These are phyloP conservation scores for Malurus splendens DNA, from an alignment of 2,797 vertebrate species.

Conservation along the genomic window DNA sequence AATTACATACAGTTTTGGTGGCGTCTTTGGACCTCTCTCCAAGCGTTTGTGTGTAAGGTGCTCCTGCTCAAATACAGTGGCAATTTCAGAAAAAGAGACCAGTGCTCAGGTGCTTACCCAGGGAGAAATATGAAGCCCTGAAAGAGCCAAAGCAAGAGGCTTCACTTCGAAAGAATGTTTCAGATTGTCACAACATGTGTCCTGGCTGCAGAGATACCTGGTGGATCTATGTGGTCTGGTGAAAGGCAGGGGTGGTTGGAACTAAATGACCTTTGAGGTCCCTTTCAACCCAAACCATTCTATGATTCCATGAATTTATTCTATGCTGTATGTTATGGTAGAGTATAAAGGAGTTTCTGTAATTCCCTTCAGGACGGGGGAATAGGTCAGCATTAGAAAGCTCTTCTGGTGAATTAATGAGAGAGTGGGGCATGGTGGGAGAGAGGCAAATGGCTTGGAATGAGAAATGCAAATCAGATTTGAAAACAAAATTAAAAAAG, in stretches of 20 bases:
- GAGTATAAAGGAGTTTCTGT: not conserved
- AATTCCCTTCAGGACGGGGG: not conserved
- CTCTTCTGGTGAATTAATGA: not conserved
- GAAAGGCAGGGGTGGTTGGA: not conserved
- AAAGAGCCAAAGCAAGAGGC: not conserved
- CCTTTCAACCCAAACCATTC: not conserved
- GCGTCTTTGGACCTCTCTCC: not conserved
- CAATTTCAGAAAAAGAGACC: not conserved
- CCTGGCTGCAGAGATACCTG: not conserved
- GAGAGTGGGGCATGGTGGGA: not conserved
- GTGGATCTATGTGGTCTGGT: not conserved
- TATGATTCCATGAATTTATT: not conserved
- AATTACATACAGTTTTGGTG: not conserved
- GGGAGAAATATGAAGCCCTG: not conserved
- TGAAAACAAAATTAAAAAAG: slow-evolving; percentile 19
- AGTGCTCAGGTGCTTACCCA: not conserved
- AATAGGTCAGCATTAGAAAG: not conserved
- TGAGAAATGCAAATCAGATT: slow-evolving; percentile 24
- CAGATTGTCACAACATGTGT: not conserved
- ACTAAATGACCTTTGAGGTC: not conserved
- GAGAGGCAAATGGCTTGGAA: not conserved
- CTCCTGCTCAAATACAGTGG: not conserved
- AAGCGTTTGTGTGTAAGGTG: not conserved
- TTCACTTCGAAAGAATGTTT: not conserved
- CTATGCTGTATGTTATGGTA: fast-evolving